phyloP scores from a whole-genome alignment of 2,113 vertebrate genomes.

The Elachura formosa region DNA sequence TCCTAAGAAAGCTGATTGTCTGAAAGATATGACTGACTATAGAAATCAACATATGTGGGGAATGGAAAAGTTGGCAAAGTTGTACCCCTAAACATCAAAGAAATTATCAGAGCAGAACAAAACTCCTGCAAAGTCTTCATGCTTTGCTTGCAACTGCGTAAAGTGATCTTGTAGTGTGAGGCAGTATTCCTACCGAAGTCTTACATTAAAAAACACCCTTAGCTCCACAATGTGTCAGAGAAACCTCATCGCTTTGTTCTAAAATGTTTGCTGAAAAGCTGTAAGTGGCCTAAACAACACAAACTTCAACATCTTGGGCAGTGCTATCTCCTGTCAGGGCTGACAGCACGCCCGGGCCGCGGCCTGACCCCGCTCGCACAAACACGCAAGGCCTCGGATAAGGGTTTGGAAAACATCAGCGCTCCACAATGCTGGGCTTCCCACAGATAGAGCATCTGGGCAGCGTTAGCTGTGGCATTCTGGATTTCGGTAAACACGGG shows the following conservation, averaged over 20 bases:
- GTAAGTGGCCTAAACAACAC: neutral
- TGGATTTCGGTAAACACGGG: neutral
- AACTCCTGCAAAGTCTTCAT: neutral
- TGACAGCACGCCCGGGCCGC: neutral
- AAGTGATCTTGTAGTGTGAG: neutral
- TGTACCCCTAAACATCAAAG: neutral
- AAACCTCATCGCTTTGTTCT: neutral
- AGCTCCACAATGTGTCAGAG: neutral
- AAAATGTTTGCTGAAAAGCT: conserved; percentile 11
- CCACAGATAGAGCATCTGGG: conserved; percentile 60
- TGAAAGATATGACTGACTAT: neutral
- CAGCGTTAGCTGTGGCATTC: conserved; percentile 40
- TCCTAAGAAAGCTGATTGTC: neutral
- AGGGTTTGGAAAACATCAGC: neutral
- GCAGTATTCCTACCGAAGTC: neutral
- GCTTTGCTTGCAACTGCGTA: neutral
- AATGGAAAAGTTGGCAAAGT: neutral
- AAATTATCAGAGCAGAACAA: neutral
- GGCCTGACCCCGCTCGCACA: neutral
- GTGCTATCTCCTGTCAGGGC: neutral
- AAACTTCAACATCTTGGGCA: neutral
- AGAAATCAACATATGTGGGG: neutral
- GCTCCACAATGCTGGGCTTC: neutral
- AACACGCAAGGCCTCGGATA: neutral
- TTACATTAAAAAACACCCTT: neutral